Base-by-base conservation (phyloP, 2,797 vertebrate species). In the Melanotaenia pygmaea region DNA sequence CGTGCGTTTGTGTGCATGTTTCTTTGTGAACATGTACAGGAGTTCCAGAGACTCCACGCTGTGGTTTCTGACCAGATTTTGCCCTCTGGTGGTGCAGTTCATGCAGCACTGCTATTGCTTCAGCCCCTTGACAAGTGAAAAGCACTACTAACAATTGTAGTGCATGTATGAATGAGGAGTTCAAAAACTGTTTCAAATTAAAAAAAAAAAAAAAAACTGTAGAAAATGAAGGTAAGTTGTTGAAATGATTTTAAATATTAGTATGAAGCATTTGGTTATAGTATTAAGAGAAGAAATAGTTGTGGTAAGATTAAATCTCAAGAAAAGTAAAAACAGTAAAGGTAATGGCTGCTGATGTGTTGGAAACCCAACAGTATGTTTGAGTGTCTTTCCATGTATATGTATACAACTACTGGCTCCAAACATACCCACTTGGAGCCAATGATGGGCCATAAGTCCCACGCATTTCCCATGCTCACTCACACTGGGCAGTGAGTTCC, bases 391-490 rank as follows among this genome's bases (percentile, higher is more conserved):
- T 45, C 32, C 64, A 47, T 47, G 43, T 47, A 47, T 47, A 47
- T 20, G 43, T 47, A 47, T 35, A 63, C 54, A 72, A 78, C 64
- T 73, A 78, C 83, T 85, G 80, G 79, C 77, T 83, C 84, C 89
- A 84, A 87, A 86, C 76, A 85, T 79, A 90, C 89, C 66, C 62
- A 45, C 40, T 81, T 84, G 89, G 88, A 93, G 74, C 62, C 78
- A 89, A 76, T 75, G 82, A 92, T 85, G 86, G 82, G 82, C 89
- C 88, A 86, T 83, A 86, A 85, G 87, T 94, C 93, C 94, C 93
- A 94, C 92, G 89, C 93, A 92, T 93, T 94, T 95, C 94, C 92
- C 93, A 94, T 94, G 92, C 91, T 93, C 92, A 81, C 88, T 94
- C 89, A 91, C 92, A 94, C 91, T 89, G 90, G 90, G 85, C 92